Evolutionary conservation across 2,888 invertebrate species (phyloP).

Genomic region (Eurytoma californica): DNA sequence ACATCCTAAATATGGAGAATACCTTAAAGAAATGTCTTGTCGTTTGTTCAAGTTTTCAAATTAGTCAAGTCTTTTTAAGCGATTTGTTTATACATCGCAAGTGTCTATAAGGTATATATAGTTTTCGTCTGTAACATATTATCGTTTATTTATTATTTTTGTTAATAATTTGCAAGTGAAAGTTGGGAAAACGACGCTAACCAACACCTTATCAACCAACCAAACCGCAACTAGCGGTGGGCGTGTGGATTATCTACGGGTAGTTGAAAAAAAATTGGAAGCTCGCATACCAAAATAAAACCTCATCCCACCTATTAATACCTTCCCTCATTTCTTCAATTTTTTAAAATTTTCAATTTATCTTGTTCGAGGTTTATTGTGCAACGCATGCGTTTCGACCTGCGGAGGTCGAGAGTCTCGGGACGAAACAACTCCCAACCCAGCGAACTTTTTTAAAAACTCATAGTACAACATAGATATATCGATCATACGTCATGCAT

Average conservation of each 20-base stretch:
- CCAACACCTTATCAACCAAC: conserved; percentile 66
- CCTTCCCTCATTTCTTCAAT: neutral
- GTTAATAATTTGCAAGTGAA: conserved; percentile 37
- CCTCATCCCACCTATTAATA: neutral
- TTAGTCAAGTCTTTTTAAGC: conserved; percentile 16
- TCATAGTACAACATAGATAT: no score
- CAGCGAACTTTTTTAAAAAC: neutral
- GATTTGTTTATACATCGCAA: conserved; percentile 2
- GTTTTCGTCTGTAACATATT: conserved; percentile 13
- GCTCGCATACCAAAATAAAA: conserved; percentile 27
- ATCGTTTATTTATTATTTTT: conserved; percentile 25
- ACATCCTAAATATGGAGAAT: neutral
- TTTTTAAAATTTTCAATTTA: conserved; percentile 2
- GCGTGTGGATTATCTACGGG: conserved; percentile 52
- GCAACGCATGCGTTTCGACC: conserved; percentile 36
- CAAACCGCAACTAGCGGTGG: conserved; percentile 52
- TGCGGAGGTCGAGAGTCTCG: conserved; percentile 23
- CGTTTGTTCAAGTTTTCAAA: conserved; percentile 18
- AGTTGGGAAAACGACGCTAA: conserved; percentile 55
- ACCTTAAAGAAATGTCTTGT: conserved; percentile 25
- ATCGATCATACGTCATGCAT: no score
- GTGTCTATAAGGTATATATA: conserved; percentile 20
- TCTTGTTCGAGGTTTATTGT: conserved; percentile 15
- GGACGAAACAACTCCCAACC: conserved; percentile 30
- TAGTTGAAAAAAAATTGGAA: conserved; percentile 33